Evolutionary conservation across 2,113 vertebrate genomes (phyloP), one percentile per base, ranked within the genome.

Genomic region (Chionomys nivalis): DNA sequence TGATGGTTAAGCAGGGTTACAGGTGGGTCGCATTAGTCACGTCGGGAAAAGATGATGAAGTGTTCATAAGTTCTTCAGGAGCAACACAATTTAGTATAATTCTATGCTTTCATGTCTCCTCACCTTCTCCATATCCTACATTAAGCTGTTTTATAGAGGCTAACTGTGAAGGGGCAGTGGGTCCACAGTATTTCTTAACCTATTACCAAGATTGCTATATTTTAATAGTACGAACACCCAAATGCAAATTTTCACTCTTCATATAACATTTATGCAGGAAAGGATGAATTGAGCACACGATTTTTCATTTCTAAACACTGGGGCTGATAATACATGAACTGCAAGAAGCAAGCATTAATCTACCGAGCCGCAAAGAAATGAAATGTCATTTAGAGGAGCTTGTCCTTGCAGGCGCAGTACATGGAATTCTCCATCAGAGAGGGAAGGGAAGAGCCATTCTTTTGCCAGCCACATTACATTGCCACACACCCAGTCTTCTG

Each of bases 241-340:
- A 98, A 96, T 97, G 97, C 96, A 98, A 98, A 98, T 98, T 98
- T 96, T 72, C 61, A 89, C 98, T 98, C 96, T 98, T 97, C 97
- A 94, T 98, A 91, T 98, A 98, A 98, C 90, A 98, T 98, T 98
- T 98, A 97, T 96, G 94, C 92, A 97, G 94, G 98, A 98, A 98
- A 97, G 96, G 98, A 98, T 98, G 96, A 98, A 97, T 96, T 97
- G 95, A 98, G 94, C 86, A 89, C 77, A 95, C 1, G 68, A 97
- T 98, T 98, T 98, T 98, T 98, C 98, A 98, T 98, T 95, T 98
- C 94, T 97, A 89, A 95, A 97, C 96, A 92, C 88, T 68, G 90
- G 90, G 33, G 95, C 96, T 97, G 96, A 95, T 96, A 98, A 98
- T 95, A 79, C 96, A 97, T 93, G 96, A 96, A 63, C 96, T 92